Conservation (phyloP, 2,888 invertebrate genomes). For the Mesorhabditis belari region DNA sequence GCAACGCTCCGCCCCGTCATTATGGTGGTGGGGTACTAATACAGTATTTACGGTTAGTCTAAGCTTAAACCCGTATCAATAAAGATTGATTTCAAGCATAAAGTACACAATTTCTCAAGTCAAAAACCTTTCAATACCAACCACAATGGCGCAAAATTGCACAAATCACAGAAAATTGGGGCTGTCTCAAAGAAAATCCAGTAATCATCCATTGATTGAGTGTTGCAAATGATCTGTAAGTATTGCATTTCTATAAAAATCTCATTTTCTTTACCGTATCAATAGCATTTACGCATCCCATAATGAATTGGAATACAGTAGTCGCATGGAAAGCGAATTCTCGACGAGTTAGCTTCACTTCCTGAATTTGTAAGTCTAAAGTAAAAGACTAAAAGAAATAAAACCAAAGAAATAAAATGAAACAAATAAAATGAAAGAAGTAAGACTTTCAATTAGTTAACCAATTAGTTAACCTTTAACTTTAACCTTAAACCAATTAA, state of each 20-base stretch:
- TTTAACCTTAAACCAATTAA: too few species aligned
- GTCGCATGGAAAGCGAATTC: not conserved
- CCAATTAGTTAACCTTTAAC: too few species aligned
- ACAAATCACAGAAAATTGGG: not conserved
- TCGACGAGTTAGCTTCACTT: not conserved
- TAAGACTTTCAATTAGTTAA: too few species aligned
- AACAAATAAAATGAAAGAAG: too few species aligned
- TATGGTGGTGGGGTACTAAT: too few species aligned
- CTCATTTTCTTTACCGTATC: not conserved
- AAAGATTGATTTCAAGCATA: too few species aligned
- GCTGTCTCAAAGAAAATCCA: not conserved
- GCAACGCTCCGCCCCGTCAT: too few species aligned
- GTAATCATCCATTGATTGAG: not conserved
- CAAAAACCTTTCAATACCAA: not conserved
- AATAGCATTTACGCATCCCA: not conserved
- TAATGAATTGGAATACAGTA: not conserved
- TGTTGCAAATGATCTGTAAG: not conserved
- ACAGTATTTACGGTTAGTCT: too few species aligned
- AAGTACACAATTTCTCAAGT: too few species aligned
- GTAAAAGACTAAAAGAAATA: too few species aligned
- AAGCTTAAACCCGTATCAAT: too few species aligned
- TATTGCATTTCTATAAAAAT: not conserved
- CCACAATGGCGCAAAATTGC: not conserved
- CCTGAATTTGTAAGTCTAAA: not conserved
- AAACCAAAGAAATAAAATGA: too few species aligned